Conservation (phyloP, 2,113 vertebrate genomes). For the Rissa tridactyla region DNA sequence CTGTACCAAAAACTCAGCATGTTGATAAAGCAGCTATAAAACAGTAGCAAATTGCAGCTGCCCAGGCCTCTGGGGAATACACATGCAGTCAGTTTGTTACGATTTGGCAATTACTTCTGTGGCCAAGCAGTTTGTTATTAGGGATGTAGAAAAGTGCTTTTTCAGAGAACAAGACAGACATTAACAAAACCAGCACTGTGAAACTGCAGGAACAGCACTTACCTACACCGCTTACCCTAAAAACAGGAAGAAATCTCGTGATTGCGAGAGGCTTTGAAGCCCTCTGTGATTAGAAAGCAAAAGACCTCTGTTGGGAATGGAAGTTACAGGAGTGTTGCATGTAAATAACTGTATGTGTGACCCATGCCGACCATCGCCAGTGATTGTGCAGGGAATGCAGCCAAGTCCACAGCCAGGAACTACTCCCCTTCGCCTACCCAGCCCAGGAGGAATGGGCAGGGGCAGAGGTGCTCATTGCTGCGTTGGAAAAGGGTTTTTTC, state of each 20-base stretch:
- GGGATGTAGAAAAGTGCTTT: background rate
- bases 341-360: background rate
- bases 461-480: background rate
- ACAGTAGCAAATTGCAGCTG: background rate
- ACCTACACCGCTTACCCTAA: accelerated
- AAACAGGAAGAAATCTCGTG: background rate
- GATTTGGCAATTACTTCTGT: background rate
- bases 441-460: accelerated
- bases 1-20: background rate
- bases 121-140: background rate
- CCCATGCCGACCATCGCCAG: accelerated
- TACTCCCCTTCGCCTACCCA: background rate
- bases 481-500: background rate
- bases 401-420: background rate
- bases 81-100: background rate
- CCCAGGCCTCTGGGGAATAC: background rate
- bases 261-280: background rate
- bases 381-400: accelerated
- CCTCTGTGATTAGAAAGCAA: background rate
- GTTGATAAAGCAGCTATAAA: background rate
- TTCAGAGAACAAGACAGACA: background rate
- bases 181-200: background rate
- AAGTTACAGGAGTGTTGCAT: accelerated
- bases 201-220: background rate
- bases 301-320: background rate